A percentile compares a stretch with the other conserved stretches of the same genome.
Conservation (phyloP, 2,113 vertebrate species). For the Coptodon bakossiorum region DNA sequence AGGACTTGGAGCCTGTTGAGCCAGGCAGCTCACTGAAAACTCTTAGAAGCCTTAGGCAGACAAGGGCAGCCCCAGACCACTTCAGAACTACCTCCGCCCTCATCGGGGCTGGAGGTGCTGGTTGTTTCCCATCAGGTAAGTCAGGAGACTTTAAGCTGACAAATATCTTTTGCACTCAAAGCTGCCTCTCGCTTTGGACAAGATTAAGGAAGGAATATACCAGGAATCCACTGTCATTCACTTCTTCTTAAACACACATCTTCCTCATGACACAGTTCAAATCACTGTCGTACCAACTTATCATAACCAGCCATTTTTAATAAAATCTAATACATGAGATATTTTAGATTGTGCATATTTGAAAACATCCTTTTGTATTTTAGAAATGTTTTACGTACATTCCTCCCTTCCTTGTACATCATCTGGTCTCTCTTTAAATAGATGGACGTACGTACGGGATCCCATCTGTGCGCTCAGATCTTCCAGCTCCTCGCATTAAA, state of each 20-base stretch:
- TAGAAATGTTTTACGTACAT: rapidly evolving
- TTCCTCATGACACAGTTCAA: neutral
- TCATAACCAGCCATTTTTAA: neutral
- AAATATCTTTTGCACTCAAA: neutral
- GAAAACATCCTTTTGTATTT: neutral
- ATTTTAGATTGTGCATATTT: neutral
- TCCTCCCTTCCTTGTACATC: neutral
- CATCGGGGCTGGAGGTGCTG: constrained; percentile 63
- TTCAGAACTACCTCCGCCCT: constrained; percentile 76
- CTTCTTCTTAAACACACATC: neutral
- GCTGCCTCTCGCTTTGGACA: neutral
- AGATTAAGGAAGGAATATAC: neutral
- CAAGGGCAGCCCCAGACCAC: constrained; percentile 36
- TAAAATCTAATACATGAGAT: neutral
- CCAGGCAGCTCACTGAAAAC: constrained; percentile 61
- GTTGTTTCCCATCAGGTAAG: constrained; percentile 62
- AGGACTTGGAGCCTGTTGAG: constrained; percentile 68
- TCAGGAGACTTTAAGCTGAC: neutral
- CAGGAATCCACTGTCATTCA: neutral
- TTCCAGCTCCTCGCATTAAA: constrained; percentile 71
- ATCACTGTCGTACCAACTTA: neutral
- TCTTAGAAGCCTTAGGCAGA: constrained; percentile 54
- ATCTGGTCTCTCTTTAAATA: constrained; percentile 21
- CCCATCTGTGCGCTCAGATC: constrained; percentile 76
- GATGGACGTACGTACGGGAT: constrained; percentile 71